Conservation (phyloP, 1,140 invertebrate genomes). For the Drosophila melanica region DNA sequence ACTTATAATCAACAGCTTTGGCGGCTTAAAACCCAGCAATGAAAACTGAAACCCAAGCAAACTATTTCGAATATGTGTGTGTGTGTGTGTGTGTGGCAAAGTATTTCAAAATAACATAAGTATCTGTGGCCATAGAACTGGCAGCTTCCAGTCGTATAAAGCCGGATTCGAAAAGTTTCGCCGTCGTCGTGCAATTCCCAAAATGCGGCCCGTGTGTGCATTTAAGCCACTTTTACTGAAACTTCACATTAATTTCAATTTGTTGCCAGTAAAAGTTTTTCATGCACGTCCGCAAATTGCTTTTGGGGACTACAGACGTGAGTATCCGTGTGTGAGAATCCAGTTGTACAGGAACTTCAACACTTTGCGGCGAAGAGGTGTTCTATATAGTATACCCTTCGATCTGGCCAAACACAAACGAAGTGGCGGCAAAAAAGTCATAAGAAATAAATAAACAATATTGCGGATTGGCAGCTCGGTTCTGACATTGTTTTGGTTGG, state of each 20-base stretch:
- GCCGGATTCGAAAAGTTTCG: constrained; percentile 39
- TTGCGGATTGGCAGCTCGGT: constrained; percentile 6
- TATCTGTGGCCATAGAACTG: constrained; percentile 51
- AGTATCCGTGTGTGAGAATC: constrained; percentile 11
- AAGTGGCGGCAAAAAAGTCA: constrained; percentile 25
- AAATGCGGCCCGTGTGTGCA: constrained; percentile 83
- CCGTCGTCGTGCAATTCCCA: constrained; percentile 69
- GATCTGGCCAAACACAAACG: constrained; percentile 20
- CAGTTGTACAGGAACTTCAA: constrained; percentile 64
- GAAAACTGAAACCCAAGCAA: constrained; percentile 61
- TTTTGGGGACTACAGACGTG: constrained; percentile 50
- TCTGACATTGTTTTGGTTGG: constrained; percentile 12
- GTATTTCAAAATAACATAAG: constrained; percentile 77
- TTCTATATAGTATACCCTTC: constrained; percentile 37
- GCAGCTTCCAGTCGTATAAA: constrained; percentile 23
- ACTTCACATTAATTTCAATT: constrained; percentile 84
- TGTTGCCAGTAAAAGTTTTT: constrained; percentile 81
- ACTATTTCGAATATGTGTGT: constrained; percentile 59
- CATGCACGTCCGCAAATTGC: constrained; percentile 82
- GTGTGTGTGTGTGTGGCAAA: constrained; percentile 49
- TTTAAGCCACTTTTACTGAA: constrained; percentile 83
- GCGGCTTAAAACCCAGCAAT: constrained; percentile 63
- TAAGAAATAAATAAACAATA: constrained; percentile 50
- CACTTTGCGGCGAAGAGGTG: constrained; percentile 72
- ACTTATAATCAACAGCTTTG: constrained; percentile 81